Evolutionary conservation across 2,888 invertebrate genomes (phyloP), one percentile per base, ranked within the genome.

Genomic region (Pristionchus fissidentatus): DNA sequence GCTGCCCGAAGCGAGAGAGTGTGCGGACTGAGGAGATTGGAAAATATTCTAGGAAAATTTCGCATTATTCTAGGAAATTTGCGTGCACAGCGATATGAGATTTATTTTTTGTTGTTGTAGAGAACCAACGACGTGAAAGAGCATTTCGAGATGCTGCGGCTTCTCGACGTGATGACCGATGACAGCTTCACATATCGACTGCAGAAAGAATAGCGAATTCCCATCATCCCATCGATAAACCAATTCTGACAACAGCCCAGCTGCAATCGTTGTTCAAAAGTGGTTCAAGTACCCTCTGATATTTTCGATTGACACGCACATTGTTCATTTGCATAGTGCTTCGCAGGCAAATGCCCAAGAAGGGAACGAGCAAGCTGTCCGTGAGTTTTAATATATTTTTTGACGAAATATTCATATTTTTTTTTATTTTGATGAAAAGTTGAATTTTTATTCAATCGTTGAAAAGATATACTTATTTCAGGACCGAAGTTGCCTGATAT

Each of bases 151-250:
- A 66, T 38, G 26, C 22, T 66, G 15, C 38, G 19, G 19, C 22
- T 66, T 0, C 35, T 66, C 38, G 62, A 29, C 19, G 38, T 66
- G 0, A 22, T 66, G 15, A 32, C 62, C 2, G 15, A 0, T 0
- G 62, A 66, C 62, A 13, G 38, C 22, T 66, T 66, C 22, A 66
- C 62, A 13, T 66, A 66, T 7, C 62, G 38, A 29, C 62, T 66
- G 0, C 62, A 66, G 19, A 66, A 66, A 66, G 26, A 13, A 4
- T n/a, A 3, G 1, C 5, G 22, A 38, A 29, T 13, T n/a, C n/a
- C n/a, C n/a, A n/a, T 32, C 10, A 5, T 26, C 4, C 15, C 8
- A 0, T 26, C 26, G 57, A 60, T 60, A 60, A 60, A 60, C 13
- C n/a, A n/a, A 29, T 60, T 15, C 32, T 60, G 13, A 26, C 32